Evolutionary conservation across 2,797 vertebrate genomes (phyloP).

Genomic region (Peromyscus attwateri): DNA sequence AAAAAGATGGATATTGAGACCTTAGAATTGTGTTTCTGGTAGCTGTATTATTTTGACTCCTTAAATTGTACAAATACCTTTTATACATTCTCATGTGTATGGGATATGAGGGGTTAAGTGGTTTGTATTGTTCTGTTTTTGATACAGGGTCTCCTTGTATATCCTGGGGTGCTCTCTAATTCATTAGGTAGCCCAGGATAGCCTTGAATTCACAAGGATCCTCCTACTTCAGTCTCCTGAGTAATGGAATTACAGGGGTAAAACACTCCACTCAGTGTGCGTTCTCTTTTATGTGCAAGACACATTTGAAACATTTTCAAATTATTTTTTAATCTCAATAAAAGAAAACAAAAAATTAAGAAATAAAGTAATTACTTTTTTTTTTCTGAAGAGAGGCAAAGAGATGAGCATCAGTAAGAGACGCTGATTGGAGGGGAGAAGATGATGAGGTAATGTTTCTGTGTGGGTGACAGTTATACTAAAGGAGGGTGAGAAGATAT

Average conservation of each 20-base stretch:
- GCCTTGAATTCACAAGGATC: neutral
- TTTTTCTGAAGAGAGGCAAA: neutral
- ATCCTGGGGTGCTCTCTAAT: neutral
- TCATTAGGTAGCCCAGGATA: neutral
- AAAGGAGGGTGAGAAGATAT: neutral
- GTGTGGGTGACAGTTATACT: neutral
- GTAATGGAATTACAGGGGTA: neutral
- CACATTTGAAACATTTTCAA: neutral
- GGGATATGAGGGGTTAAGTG: neutral
- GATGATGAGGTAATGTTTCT: neutral
- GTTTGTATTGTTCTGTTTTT: neutral
- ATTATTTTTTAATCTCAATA: neutral
- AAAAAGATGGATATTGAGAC: neutral
- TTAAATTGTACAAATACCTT: neutral
- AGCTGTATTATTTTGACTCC: neutral
- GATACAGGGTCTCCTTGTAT: neutral
- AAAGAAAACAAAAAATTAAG: constrained; percentile 3
- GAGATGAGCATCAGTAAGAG: neutral
- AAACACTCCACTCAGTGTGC: neutral
- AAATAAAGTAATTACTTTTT: neutral
- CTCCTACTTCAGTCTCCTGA: too few species aligned
- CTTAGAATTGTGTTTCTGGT: neutral
- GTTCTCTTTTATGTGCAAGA: neutral
- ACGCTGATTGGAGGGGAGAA: neutral
- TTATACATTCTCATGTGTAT: neutral